Evolutionary conservation across 1,140 invertebrate species (phyloP).

Genomic region (Drosophila ogumai): DNA sequence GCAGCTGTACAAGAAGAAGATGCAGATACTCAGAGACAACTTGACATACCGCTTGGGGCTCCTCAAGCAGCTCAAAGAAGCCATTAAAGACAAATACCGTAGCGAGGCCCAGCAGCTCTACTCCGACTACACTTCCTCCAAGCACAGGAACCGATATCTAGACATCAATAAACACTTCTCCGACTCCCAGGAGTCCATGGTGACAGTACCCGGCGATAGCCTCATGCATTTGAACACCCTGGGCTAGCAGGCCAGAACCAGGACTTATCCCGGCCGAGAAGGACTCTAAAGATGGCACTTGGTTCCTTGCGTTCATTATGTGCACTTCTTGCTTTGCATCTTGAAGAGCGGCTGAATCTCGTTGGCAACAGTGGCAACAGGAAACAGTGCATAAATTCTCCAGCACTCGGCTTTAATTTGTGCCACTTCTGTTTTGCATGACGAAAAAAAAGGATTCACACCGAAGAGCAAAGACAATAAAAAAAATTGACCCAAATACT

Average conservation of each 20-base stretch:
- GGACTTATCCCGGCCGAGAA: background rate
- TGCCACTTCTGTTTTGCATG: constrained; percentile 75
- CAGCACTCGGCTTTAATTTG: constrained; percentile 48
- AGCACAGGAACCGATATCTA: background rate
- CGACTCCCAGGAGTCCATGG: background rate
- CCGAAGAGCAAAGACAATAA: constrained; percentile 30
- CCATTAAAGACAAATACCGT: constrained; percentile 24
- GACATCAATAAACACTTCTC: background rate
- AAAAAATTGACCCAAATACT: constrained; percentile 72
- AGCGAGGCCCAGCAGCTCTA: constrained; percentile 33
- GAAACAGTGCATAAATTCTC: constrained; percentile 45
- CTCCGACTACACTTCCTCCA: constrained; percentile 7
- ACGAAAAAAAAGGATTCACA: constrained; percentile 9
- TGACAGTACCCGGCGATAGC: background rate
- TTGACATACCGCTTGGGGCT: constrained; percentile 19
- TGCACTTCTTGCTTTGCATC: constrained; percentile 34
- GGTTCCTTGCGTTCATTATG: constrained; percentile 35
- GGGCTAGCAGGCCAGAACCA: background rate
- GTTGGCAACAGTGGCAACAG: constrained; percentile 30
- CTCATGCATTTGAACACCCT: background rate
- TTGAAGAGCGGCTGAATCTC: constrained; percentile 19
- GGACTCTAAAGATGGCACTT: background rate
- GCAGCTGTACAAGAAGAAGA: constrained; percentile 21
- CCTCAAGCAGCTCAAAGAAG: constrained; percentile 31
- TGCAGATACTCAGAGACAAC: constrained; percentile 13